Conservation (phyloP, 2,113 vertebrate genomes). For the Trematocara unimaculatum region DNA sequence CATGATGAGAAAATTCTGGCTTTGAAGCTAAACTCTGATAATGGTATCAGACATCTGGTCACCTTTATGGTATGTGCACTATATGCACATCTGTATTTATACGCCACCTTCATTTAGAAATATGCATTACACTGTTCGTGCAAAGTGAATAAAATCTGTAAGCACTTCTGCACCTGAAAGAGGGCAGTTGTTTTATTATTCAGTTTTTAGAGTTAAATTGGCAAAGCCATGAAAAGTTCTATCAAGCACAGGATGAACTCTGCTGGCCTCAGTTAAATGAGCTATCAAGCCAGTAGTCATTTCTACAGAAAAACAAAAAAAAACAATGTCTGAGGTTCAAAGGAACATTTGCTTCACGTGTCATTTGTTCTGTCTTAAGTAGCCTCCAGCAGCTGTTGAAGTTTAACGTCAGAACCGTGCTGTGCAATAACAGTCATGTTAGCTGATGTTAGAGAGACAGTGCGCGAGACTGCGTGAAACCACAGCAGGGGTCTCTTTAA, state of each 20-base stretch:
- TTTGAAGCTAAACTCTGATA: not conserved
- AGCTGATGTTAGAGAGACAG: slow-evolving; percentile 41
- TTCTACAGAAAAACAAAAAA: not conserved
- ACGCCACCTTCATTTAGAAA: not conserved
- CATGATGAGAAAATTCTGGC: not conserved
- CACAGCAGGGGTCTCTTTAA: slow-evolving; percentile 52
- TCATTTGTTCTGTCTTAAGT: slow-evolving; percentile 2
- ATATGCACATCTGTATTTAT: not conserved
- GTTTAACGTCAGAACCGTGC: slow-evolving; percentile 37
- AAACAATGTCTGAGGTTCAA: not conserved
- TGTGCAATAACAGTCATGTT: slow-evolving; percentile 25
- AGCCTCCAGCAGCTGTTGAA: slow-evolving; percentile 27
- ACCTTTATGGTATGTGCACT: not conserved
- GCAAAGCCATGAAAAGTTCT: not conserved
- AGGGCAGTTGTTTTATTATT: not conserved
- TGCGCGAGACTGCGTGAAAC: slow-evolving; percentile 32
- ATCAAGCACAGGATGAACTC: not conserved
- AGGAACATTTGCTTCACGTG: not conserved
- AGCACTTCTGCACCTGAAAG: not conserved
- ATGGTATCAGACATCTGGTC: not conserved
- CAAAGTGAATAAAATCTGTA: not conserved
- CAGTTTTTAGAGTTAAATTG: not conserved
- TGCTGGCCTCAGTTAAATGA: not conserved
- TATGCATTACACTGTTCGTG: not conserved
- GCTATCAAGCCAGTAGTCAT: not conserved